phyloP scores from a whole-genome alignment of 2,797 vertebrate genomes.

The Varecia variegata region DNA sequence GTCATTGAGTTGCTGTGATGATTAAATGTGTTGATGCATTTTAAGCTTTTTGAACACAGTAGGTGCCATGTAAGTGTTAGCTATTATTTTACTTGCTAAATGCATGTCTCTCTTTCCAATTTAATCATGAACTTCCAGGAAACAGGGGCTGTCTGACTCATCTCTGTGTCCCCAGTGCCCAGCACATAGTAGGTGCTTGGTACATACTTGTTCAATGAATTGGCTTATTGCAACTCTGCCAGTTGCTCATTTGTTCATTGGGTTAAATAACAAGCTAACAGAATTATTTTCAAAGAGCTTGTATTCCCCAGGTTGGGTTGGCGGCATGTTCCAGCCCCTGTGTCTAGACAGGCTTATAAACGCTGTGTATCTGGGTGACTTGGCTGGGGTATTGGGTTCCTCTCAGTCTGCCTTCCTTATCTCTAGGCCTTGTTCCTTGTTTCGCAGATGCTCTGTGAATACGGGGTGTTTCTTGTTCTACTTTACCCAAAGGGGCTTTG shows the following conservation, averaged over 20 bases:
- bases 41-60: neutral
- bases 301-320: neutral
- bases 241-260: neutral
- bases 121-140: neutral
- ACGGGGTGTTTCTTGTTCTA: conserved; percentile 29
- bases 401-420: conserved; percentile 51
- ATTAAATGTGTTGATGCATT: neutral
- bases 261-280: neutral
- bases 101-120: neutral
- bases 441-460: conserved; percentile 26
- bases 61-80: neutral
- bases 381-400: conserved; percentile 30
- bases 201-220: neutral
- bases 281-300: conserved; percentile 12
- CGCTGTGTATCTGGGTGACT: neutral
- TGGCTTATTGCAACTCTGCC: neutral
- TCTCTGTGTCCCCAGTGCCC: neutral
- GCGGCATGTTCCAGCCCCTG: neutral
- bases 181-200: neutral
- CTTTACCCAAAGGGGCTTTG: conserved; percentile 42
- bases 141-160: neutral
- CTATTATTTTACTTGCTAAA: neutral
- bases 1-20: neutral
- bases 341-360: conserved; percentile 45
- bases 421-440: conserved; percentile 26